A percentile compares a stretch with the other conserved stretches of the same genome.
Evolutionary conservation across 2,113 vertebrate genomes (phyloP).

Genomic region (Ameiurus melas): DNA sequence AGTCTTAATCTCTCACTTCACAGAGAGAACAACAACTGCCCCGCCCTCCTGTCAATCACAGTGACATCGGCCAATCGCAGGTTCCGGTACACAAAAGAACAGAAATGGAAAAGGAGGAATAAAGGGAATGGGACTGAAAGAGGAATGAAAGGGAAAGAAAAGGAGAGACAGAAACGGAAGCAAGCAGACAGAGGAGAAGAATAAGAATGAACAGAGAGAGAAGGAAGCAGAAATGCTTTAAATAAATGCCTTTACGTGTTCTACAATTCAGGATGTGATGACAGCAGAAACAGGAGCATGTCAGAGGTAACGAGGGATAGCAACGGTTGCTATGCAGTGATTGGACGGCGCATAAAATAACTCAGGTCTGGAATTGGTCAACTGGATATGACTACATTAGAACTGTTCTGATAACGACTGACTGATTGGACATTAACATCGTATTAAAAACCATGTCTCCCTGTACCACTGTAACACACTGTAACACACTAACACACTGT

Average conservation of each 20-base stretch:
- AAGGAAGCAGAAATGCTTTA: neutral
- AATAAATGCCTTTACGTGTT: neutral
- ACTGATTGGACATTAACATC: too few relatives aligned
- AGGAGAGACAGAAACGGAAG: neutral
- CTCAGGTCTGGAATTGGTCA: neutral
- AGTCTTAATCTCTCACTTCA: neutral
- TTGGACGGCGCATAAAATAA: neutral
- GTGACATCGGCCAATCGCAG: neutral
- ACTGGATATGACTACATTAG: neutral
- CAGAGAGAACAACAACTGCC: neutral
- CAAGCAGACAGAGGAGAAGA: neutral
- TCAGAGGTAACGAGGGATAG: neutral
- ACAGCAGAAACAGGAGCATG: neutral
- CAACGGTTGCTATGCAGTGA: neutral
- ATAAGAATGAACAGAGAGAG: neutral
- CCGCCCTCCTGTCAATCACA: slow-evolving; percentile 2
- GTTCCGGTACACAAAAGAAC: neutral
- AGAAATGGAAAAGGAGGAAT: neutral
- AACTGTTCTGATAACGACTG: too few relatives aligned
- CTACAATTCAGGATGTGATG: too few relatives aligned
- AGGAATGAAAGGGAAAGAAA: neutral
- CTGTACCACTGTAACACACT: neutral
- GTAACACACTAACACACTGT: neutral
- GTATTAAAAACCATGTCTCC: too few relatives aligned
- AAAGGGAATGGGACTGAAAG: neutral